These are phyloP conservation scores for Melikaiella ostensackeni DNA, from an alignment of 2,888 invertebrate genomes.

Conservation along the genomic window DNA sequence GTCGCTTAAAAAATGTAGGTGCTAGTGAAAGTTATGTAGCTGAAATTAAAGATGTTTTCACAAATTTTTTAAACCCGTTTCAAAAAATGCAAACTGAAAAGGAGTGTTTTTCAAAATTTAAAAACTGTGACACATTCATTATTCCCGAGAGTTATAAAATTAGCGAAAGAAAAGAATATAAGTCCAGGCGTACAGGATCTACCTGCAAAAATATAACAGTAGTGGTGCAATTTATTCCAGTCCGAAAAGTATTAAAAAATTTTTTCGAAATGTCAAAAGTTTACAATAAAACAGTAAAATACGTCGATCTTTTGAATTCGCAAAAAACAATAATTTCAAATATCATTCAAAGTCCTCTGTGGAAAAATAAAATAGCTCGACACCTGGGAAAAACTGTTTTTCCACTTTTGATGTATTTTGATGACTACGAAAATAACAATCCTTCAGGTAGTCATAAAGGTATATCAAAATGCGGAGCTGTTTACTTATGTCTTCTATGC, in stretches of 20 bases:
- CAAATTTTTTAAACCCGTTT: constrained; percentile 21
- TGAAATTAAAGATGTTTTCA: constrained; percentile 30
- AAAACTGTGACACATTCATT: constrained; percentile 44
- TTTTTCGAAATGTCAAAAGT: too few relatives aligned
- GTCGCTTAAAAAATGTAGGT: constrained; percentile 13
- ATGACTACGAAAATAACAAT: constrained; percentile 46
- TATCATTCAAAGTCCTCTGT: constrained; percentile 46
- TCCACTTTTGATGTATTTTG: constrained; percentile 49
- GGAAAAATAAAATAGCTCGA: constrained; percentile 42
- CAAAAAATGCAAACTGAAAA: constrained; percentile 45
- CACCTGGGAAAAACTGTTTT: constrained; percentile 47
- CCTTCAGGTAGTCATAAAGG: constrained; percentile 56
- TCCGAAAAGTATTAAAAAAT: too few relatives aligned
- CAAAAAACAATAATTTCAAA: constrained; percentile 43
- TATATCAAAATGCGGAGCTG: constrained; percentile 55
- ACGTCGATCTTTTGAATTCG: neutral
- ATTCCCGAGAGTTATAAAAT: constrained; percentile 39
- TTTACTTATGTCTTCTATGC: constrained; percentile 49
- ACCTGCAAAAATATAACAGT: constrained; percentile 41
- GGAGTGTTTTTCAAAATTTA: constrained; percentile 44
- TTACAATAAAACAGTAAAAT: too few relatives aligned
- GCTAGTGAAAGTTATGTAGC: neutral
- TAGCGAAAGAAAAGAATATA: constrained; percentile 23
- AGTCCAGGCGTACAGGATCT: constrained; percentile 34
- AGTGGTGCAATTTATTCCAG: neutral